Evolutionary conservation across 2,113 vertebrate species (phyloP).

Genomic region (Chloropsis cyanopogon): DNA sequence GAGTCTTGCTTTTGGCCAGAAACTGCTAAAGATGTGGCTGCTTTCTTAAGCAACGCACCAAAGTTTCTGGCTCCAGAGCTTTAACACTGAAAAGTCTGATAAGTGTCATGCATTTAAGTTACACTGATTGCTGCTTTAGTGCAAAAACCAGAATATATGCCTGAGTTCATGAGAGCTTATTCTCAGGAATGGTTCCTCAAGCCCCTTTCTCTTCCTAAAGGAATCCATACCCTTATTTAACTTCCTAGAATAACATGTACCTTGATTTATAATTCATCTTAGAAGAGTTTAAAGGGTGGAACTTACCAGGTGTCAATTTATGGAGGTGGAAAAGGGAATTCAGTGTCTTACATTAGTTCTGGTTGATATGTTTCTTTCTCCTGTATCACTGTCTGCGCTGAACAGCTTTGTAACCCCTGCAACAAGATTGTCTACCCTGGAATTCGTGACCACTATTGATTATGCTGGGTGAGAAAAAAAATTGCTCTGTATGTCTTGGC

Average conservation of each 20-base stretch:
- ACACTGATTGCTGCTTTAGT: neutral
- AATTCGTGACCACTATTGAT: neutral
- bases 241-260: neutral
- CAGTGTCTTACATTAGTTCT: neutral
- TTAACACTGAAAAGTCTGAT: neutral
- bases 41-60: neutral
- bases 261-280: neutral
- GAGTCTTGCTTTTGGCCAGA: neutral
- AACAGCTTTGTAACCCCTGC: neutral
- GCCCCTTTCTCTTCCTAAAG: neutral
- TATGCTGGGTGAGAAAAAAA: neutral
- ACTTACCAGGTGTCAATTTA: neutral
- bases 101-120: neutral
- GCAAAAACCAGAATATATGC: neutral
- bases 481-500: neutral
- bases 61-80: neutral
- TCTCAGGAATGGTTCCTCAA: neutral
- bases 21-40: neutral
- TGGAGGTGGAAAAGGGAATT: neutral
- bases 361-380: neutral
- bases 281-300: neutral
- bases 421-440: neutral
- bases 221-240: neutral
- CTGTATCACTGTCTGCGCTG: neutral
- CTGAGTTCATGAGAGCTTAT: neutral